Evolutionary conservation across 2,888 invertebrate species (phyloP), one percentile per base, ranked within the genome.

Genomic region (Ornithoptera priamus): DNA sequence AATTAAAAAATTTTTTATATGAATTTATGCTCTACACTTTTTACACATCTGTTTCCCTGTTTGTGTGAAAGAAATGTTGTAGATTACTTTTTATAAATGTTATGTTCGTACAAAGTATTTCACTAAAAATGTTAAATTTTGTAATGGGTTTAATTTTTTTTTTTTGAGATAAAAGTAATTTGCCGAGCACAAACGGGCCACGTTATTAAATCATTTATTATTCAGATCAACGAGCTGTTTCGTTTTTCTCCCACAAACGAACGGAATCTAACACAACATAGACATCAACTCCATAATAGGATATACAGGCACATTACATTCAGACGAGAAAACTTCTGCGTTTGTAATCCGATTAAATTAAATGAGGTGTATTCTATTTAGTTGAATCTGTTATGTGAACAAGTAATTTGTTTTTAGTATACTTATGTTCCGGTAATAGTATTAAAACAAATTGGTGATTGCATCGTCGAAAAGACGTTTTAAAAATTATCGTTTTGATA

Each of bases 191-290:
- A 88, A 89, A 89, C 89, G 85, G 85, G 86, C 86, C 84, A 87
- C 90, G 91, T 92, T 92, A 92, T 91, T 90, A 92, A 92, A 90
- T 91, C 90, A 92, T 92, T 91, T 92, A 92, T 92, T 92, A 92
- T 92, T 91, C 91, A 91, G 82, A 81, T 81, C 89, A 87, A 86
- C 89, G 90, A 92, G 89, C 89, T 88, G 91, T 92, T 91, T 90
- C 83, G 87, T 87, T 88, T 89, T 89, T 89, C 89, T 89, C 90
- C 89, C 88, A 90, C 89, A 86, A 86, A 81, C 83, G 80, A 78
- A 75, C 77, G 75, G 74, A 66, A 69, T 70, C 70, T 65, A 72
- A 73, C 69, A 71, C 70, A 62, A 67, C n/a, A 18, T 50, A 62
- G 66, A 70, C 71, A 68, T 71, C 71, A 62, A 20, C 20, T 56